Conservation (phyloP, 2,888 invertebrate genomes). For the Sclerodermus sp. region DNA sequence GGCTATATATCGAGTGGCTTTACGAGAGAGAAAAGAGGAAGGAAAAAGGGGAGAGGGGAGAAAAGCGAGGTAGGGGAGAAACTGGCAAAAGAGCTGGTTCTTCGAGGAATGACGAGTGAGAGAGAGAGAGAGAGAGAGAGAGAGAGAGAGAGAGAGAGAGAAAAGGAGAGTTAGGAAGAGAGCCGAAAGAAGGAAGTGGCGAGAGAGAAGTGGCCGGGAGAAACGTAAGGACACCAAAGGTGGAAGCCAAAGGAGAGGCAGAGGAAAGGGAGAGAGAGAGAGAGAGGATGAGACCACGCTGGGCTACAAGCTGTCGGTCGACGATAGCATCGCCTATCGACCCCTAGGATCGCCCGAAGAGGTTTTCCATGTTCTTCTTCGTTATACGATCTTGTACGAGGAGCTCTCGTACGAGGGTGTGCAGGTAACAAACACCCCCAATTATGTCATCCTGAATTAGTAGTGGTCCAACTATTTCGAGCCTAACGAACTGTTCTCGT, state of each 20-base stretch:
- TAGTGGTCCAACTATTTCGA: constrained; percentile 53
- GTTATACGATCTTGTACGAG: constrained; percentile 56
- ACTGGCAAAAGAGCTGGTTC: too few species aligned
- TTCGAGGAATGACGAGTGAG: too few species aligned
- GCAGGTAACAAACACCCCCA: constrained; percentile 57
- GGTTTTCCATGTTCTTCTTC: constrained; percentile 58
- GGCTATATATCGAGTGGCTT: constrained; percentile 14
- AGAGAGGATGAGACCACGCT: constrained; percentile 34
- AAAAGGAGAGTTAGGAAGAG: neutral
- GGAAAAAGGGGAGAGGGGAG: neutral
- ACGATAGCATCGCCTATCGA: constrained; percentile 56
- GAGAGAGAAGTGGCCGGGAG: too few species aligned
- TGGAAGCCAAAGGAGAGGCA: neutral
- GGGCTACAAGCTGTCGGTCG: constrained; percentile 52
- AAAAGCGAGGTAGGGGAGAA: neutral
- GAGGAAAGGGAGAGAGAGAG: neutral
- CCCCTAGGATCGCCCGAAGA: constrained; percentile 54
- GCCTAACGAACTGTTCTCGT: constrained; percentile 46
- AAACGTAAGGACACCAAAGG: neutral
- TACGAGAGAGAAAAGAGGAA: too few species aligned
- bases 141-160: too few species aligned
- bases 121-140: too few species aligned
- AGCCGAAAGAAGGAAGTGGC: neutral
- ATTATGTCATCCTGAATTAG: constrained; percentile 58
- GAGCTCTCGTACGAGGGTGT: constrained; percentile 45